These are phyloP conservation scores for Dryobota labecula DNA, from an alignment of 2,888 invertebrate species.

Conservation along the genomic window DNA sequence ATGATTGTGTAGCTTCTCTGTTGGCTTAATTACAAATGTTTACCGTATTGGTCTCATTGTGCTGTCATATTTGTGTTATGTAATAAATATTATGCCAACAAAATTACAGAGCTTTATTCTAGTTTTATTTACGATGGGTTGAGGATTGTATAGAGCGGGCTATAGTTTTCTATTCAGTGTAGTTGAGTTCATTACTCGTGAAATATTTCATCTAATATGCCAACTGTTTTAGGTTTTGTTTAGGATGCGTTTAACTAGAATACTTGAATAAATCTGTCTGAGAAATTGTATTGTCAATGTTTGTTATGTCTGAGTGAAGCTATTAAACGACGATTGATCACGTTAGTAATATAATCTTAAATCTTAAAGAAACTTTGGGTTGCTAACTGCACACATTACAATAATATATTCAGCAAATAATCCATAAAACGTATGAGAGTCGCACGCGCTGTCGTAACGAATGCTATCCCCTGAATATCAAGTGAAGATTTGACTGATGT, in stretches of 20 bases:
- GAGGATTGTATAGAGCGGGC: slow-evolving; percentile 10
- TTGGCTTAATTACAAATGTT: slow-evolving; percentile 82
- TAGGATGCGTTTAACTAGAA: background rate
- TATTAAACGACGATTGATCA: slow-evolving; percentile 6
- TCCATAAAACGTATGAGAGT: slow-evolving; percentile 74
- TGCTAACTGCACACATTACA: slow-evolving; percentile 67
- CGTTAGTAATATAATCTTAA: slow-evolving; percentile 45
- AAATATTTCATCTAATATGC: slow-evolving; percentile 17
- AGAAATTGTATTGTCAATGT: background rate
- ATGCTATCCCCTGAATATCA: slow-evolving; percentile 83
- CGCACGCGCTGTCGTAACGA: slow-evolving; percentile 79
- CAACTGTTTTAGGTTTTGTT: slow-evolving; percentile 12
- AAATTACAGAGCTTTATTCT: slow-evolving; percentile 56
- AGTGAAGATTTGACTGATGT: slow-evolving; percentile 87
- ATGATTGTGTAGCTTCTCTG: slow-evolving; percentile 76
- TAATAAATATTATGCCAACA: slow-evolving; percentile 63
- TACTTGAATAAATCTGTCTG: slow-evolving; percentile 4
- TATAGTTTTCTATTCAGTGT: slow-evolving; percentile 16
- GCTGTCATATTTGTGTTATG: slow-evolving; percentile 68
- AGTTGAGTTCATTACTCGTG: slow-evolving; percentile 24
- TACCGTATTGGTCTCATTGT: slow-evolving; percentile 73
- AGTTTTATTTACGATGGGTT: slow-evolving; percentile 48
- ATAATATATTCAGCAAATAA: slow-evolving; percentile 76
- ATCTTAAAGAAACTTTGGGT: slow-evolving; percentile 49
- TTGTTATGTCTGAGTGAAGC: background rate